Base-by-base conservation (phyloP, 2,888 invertebrate species). In the Norana najaformis region DNA sequence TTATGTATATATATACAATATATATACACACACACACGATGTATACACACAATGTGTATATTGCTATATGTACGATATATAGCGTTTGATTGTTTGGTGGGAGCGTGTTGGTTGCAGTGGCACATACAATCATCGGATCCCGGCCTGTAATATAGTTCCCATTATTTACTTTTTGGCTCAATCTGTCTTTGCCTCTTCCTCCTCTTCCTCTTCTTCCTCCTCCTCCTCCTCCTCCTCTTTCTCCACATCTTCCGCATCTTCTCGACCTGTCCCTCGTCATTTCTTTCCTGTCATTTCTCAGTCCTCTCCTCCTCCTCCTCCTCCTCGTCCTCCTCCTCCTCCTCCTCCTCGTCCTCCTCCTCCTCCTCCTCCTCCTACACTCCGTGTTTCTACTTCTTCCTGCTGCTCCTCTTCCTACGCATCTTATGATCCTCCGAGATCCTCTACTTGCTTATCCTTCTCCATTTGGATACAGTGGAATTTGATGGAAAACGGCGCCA, bases 121-220 rank as follows among this genome's bases (percentile, higher is more conserved):
- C 38, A 38, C 36, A 88, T 88, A 11, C 37, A 38, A 38, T 37
- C 41, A 35, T 30, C 34, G 41, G 23, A 39, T 14, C 35, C 41
- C 35, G 37, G 38, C 11, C 35, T 88, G 38, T 39, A 35, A 35
- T 39, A 39, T 35, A 38, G 37, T 69, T 69, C 35, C 47, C 38
- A 30, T 69, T 69, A 36, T 69, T 47, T 39, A 36, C 69, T 35
- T 69, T 89, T 53, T 41, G 36, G 53, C 82, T 69, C 83, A 35
- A n/a, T 89, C 82, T 39, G 35, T 88, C 37, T 88, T 85, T 39
- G 18, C 53, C 41, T 90, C 47, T 85, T 47, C 90, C 23, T 90
- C 88, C 35, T 90, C 39, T 85, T 47, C 90, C 38, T 41, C 88
- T 35, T 88, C 39, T 34, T 88, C 37, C 35, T 90, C 83, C 35